Conservation (phyloP, 2,113 vertebrate species). For the Tinamus guttatus region DNA sequence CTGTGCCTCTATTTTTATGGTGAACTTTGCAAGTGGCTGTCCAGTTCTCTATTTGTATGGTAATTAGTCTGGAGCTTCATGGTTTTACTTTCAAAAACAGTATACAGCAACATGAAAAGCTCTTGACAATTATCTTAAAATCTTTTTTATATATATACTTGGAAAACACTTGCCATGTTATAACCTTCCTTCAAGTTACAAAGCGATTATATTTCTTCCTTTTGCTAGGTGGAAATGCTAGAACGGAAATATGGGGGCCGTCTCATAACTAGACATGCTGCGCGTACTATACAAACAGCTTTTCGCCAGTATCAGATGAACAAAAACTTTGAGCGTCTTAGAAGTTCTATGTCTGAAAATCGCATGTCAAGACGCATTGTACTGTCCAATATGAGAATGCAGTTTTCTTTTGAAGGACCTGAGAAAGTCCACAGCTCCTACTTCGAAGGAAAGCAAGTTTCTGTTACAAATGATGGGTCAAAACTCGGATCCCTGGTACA, state of each 20-base stretch:
- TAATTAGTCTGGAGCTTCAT: background rate
- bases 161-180: background rate
- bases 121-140: background rate
- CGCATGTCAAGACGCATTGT: conserved; percentile 97
- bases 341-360: conserved; percentile 99
- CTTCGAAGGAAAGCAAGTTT: conserved; percentile 95
- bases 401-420: conserved; percentile 98
- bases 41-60: accelerated
- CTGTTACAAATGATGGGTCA: conserved; percentile 87
- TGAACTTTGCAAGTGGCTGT: background rate
- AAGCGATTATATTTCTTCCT: background rate
- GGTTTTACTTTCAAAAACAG: background rate
- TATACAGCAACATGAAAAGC: background rate
- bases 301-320: conserved; percentile 99
- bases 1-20: background rate
- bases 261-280: conserved; percentile 97
- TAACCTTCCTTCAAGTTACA: background rate
- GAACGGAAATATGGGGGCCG: conserved; percentile 98
- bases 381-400: conserved; percentile 99
- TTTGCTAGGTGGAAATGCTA: conserved; percentile 95
- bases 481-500: conserved; percentile 86
- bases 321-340: conserved; percentile 96
- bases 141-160: background rate
- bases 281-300: conserved; percentile 96
- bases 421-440: conserved; percentile 98